These are phyloP conservation scores for Orthonyx spaldingii DNA, from an alignment of 2,113 vertebrate species.

Conservation along the genomic window DNA sequence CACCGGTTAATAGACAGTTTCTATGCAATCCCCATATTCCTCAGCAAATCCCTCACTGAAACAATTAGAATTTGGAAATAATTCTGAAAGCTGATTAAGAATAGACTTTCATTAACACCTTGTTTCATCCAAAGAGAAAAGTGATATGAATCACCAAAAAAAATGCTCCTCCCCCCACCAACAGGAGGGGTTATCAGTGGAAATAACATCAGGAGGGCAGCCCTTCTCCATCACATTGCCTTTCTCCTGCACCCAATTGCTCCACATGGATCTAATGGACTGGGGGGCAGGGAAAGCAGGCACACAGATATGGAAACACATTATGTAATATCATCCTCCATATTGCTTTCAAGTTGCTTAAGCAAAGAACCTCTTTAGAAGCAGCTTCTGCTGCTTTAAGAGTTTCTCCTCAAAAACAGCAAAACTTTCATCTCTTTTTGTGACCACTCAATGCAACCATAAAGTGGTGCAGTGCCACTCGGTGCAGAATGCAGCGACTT, in stretches of 20 bases:
- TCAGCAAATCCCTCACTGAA: neutral
- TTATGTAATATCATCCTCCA: neutral
- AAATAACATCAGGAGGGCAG: neutral
- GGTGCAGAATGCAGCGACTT: neutral
- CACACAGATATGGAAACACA: neutral
- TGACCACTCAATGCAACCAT: neutral
- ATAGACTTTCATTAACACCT: neutral
- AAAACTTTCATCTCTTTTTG: neutral
- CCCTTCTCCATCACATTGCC: neutral
- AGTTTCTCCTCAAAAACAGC: neutral
- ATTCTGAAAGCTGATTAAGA: neutral
- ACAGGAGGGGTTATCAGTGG: neutral
- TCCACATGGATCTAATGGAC: neutral
- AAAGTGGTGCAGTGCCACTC: neutral
- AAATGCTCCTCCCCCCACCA: neutral
- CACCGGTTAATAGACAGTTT: neutral
- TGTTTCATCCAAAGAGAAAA: neutral
- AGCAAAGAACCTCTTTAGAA: neutral
- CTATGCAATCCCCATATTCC: neutral
- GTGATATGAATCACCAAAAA: neutral
- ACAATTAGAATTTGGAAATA: neutral
- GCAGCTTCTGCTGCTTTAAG: neutral
- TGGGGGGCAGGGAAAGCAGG: fast-evolving
- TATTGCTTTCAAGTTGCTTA: neutral
- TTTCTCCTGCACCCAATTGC: neutral